These are phyloP conservation scores for Solenopsis invicta DNA, from an alignment of 1,140 invertebrate genomes.

Conservation along the genomic window DNA sequence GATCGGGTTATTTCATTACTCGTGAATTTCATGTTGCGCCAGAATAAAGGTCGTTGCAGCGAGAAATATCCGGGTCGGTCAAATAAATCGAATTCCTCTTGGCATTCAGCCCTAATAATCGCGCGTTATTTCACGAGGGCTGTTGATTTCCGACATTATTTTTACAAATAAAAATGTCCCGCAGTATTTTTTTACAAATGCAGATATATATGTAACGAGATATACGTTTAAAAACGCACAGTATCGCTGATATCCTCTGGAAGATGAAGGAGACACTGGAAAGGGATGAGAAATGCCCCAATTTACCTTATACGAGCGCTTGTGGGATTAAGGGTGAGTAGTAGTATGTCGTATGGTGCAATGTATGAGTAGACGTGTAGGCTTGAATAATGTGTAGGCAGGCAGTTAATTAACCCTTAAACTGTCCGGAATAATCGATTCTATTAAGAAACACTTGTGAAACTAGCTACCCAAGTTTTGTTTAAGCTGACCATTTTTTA, in stretches of 20 bases:
- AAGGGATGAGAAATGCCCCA: slow-evolving; percentile 24
- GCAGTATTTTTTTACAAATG: background rate
- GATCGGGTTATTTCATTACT: slow-evolving; percentile 70
- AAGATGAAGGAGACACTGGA: background rate
- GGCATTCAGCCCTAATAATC: slow-evolving; percentile 46
- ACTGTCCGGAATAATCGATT: slow-evolving; percentile 29
- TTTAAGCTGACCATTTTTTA: background rate
- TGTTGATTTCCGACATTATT: background rate
- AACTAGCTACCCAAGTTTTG: background rate
- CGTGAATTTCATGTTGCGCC: slow-evolving; percentile 51
- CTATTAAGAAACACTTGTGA: slow-evolving; percentile 11
- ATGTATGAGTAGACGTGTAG: slow-evolving; percentile 29
- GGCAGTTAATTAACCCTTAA: slow-evolving; percentile 34
- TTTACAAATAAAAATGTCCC: background rate
- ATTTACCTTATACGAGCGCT: slow-evolving; percentile 41
- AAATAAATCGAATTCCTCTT: slow-evolving; percentile 52
- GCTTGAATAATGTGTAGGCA: slow-evolving; percentile 45
- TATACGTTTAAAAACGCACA: background rate
- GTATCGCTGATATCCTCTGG: background rate
- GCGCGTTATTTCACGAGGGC: background rate
- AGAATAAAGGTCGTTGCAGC: background rate
- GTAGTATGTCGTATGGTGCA: slow-evolving; percentile 19
- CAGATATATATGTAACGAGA: background rate
- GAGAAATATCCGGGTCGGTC: slow-evolving; percentile 23
- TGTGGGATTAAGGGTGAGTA: slow-evolving; percentile 37